These are phyloP conservation scores for Eremophila alpestris DNA, from an alignment of 2,797 vertebrate species.

Conservation along the genomic window DNA sequence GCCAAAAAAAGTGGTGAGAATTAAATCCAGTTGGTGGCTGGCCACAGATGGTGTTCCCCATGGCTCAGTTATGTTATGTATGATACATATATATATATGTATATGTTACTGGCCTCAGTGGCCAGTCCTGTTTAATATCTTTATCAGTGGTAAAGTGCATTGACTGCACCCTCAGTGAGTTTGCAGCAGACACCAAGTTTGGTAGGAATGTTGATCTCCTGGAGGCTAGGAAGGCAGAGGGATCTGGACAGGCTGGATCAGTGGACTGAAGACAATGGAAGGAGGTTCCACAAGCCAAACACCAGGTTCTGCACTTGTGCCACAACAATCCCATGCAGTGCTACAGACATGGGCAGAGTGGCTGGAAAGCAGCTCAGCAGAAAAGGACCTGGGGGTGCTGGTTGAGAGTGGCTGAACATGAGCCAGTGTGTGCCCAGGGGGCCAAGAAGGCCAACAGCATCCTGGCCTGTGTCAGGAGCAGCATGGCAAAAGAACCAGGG, in stretches of 20 bases:
- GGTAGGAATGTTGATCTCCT: not conserved
- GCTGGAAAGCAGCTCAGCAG: not conserved
- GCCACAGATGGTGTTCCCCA: not conserved
- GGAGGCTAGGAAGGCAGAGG: not conserved
- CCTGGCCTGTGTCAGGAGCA: not conserved
- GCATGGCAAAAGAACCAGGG: not conserved
- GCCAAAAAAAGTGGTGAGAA: not conserved
- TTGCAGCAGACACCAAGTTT: not conserved
- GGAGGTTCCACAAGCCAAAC: not conserved
- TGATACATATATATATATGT: too few relatives aligned
- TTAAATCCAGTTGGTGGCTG: not conserved
- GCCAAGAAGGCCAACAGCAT: not conserved
- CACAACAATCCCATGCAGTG: not conserved
- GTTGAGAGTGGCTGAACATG: not conserved
- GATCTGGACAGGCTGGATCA: not conserved
- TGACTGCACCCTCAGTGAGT: not conserved
- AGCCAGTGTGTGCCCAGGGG: not conserved
- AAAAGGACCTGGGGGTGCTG: not conserved
- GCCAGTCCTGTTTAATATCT: not conserved
- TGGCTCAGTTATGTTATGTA: not conserved
- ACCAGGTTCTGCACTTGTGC: not conserved
- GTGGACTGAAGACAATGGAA: not conserved
- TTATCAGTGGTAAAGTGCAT: not conserved
- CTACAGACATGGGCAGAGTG: not conserved
- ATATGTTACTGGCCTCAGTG: not conserved